Percentiles rank a stretch among this genome's conserved stretches.
Conservation (phyloP, 2,888 invertebrate species). For the Acleris emargana region DNA sequence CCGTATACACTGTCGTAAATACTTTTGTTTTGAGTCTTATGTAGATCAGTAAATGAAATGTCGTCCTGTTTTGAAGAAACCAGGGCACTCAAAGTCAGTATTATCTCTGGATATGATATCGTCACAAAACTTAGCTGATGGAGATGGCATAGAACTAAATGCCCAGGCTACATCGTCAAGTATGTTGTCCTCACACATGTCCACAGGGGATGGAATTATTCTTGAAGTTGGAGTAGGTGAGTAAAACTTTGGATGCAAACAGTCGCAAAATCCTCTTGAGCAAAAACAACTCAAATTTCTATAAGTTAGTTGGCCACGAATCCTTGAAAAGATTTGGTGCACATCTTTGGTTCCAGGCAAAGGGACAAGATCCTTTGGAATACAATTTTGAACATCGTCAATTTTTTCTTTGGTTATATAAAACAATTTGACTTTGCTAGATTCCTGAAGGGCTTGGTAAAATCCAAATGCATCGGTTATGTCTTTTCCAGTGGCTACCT, state of each 20-base stretch:
- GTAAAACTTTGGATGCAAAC: background rate
- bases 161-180: too few relatives aligned
- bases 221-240: conserved; percentile 6
- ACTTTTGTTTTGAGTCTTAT: background rate
- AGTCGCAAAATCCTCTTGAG: conserved; percentile 24
- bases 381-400: conserved; percentile 25
- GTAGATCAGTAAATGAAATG: conserved; percentile 6
- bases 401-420: conserved; percentile 32
- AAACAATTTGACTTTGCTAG: conserved; percentile 12
- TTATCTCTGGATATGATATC: background rate
- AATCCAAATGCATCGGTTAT: background rate
- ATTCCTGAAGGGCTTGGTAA: background rate
- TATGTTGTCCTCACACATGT: too few relatives aligned
- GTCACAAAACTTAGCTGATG: too few relatives aligned
- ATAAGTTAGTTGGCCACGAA: conserved; percentile 25
- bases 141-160: too few relatives aligned
- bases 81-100: conserved; percentile 7
- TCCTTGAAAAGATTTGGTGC: conserved; percentile 22
- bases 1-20: background rate
- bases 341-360: conserved; percentile 20
- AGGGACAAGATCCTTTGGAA: conserved; percentile 23
- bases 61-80: conserved; percentile 5
- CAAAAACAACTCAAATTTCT: conserved; percentile 32
- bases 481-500: background rate
- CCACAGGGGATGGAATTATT: background rate